Evolutionary conservation across 2,888 invertebrate genomes (phyloP).

Genomic region (Cybosia mesomella): DNA sequence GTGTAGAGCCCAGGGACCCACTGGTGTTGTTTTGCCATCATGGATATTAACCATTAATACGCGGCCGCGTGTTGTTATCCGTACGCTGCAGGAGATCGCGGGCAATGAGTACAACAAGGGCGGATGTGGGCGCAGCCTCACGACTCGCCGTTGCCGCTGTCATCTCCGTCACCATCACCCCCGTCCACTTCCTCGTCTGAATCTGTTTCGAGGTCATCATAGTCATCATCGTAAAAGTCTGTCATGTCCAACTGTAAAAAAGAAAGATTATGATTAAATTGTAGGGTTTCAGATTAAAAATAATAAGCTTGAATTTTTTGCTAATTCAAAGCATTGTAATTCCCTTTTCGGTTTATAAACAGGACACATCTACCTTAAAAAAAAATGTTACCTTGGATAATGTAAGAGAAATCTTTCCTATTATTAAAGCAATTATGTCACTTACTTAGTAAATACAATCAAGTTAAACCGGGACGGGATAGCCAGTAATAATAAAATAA

Average conservation of each 20-base stretch:
- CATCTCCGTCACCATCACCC: slow-evolving; percentile 93
- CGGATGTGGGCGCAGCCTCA: slow-evolving; percentile 85
- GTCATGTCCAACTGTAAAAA: slow-evolving; percentile 92
- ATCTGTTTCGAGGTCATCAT: slow-evolving; percentile 94
- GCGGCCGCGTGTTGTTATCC: slow-evolving; percentile 41
- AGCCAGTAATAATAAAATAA: too few relatives aligned
- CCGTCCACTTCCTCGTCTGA: slow-evolving; percentile 89
- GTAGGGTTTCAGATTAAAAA: neutral
- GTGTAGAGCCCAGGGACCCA: neutral
- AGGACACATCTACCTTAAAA: too few relatives aligned
- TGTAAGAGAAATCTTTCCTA: too few relatives aligned
- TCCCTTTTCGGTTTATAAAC: too few relatives aligned
- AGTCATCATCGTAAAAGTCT: slow-evolving; percentile 98
- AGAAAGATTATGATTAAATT: neutral
- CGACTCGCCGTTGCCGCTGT: slow-evolving; percentile 97
- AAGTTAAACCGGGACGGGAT: too few relatives aligned
- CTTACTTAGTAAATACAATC: too few relatives aligned
- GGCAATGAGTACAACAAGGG: slow-evolving; percentile 26
- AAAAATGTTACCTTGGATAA: too few relatives aligned
- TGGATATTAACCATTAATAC: slow-evolving; percentile 30
- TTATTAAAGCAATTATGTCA: too few relatives aligned
- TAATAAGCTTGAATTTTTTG: too few relatives aligned
- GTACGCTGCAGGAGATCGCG: slow-evolving; percentile 51
- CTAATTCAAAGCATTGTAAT: too few relatives aligned
- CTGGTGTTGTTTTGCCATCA: slow-evolving; percentile 7